Evolutionary conservation across 2,113 vertebrate genomes (phyloP).

Genomic region (Gobius niger): DNA sequence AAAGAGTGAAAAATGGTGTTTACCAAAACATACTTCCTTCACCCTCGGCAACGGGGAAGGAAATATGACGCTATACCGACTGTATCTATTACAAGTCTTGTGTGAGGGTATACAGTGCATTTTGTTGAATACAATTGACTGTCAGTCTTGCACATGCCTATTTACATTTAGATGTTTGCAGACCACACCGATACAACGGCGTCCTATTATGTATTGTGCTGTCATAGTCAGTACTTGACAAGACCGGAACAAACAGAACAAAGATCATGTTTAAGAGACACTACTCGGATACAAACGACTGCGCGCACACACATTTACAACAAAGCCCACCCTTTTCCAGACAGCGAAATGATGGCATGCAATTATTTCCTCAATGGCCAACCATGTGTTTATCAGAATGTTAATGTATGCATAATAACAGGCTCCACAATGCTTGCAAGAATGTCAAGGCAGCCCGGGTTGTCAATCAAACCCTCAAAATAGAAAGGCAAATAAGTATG

Average conservation of each 20-base stretch:
- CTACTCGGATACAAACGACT: conserved; percentile 37
- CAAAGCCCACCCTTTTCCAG: conserved; percentile 70
- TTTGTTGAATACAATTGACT: too few species aligned
- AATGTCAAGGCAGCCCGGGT: conserved; percentile 89
- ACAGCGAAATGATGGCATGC: conserved; percentile 89
- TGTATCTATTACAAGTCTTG: too few species aligned
- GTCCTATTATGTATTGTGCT: background rate
- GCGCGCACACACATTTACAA: conserved; percentile 37
- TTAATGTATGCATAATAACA: conserved; percentile 99
- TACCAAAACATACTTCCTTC: too few species aligned
- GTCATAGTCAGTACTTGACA: background rate
- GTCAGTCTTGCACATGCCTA: too few species aligned
- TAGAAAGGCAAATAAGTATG: conserved; percentile 90
- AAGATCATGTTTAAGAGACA: conserved; percentile 62
- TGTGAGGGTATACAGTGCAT: too few species aligned
- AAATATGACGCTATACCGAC: too few species aligned
- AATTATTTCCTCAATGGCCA: conserved; percentile 93
- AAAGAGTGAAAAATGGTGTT: too few species aligned
- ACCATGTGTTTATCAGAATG: conserved; percentile 98
- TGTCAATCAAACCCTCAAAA: conserved; percentile 91
- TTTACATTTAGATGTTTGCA: background rate
- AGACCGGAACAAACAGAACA: conserved; percentile 43
- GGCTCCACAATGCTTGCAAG: conserved; percentile 83
- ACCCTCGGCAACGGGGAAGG: too few species aligned
- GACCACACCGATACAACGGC: background rate